A percentile compares a stretch with the other conserved stretches of the same genome.
phyloP scores from a whole-genome alignment of 2,888 invertebrate species.

The Rhaphigaster nebulosa region DNA sequence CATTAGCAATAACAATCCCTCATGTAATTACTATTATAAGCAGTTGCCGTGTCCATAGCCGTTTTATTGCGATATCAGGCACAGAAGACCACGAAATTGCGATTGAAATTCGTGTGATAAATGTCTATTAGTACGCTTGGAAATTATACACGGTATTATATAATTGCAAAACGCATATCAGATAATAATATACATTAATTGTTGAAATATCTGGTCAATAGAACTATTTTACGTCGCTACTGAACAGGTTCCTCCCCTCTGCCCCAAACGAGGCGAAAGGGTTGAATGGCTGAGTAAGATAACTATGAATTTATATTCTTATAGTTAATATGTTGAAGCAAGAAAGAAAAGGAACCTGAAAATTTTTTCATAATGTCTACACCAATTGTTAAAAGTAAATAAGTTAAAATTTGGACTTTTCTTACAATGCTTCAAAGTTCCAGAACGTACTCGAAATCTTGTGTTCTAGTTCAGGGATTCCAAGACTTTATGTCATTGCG shows the following conservation, averaged over 20 bases:
- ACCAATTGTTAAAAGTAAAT: too few species aligned
- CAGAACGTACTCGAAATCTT: too few species aligned
- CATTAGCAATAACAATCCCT: not conserved
- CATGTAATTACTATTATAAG: not conserved
- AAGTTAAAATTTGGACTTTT: too few species aligned
- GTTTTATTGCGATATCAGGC: not conserved
- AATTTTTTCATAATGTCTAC: too few species aligned
- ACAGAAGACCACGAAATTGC: not conserved
- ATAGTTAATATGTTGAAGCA: too few species aligned
- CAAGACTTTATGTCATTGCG: too few species aligned
- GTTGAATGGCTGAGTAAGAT: too few species aligned
- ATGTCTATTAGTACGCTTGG: not conserved
- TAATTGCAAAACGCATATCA: not conserved
- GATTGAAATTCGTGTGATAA: not conserved
- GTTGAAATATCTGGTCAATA: not conserved
- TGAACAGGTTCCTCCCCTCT: not conserved
- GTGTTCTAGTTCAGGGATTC: too few species aligned
- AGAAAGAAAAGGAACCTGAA: too few species aligned
- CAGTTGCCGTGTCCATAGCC: not conserved
- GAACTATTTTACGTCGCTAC: not conserved
- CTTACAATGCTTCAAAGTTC: too few species aligned
- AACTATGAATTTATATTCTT: too few species aligned
- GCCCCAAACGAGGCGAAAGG: not conserved
- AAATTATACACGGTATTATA: not conserved
- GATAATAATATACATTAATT: not conserved